Evolutionary conservation across 2,797 vertebrate species (phyloP).

Genomic region (Gymnothorax javanicus): DNA sequence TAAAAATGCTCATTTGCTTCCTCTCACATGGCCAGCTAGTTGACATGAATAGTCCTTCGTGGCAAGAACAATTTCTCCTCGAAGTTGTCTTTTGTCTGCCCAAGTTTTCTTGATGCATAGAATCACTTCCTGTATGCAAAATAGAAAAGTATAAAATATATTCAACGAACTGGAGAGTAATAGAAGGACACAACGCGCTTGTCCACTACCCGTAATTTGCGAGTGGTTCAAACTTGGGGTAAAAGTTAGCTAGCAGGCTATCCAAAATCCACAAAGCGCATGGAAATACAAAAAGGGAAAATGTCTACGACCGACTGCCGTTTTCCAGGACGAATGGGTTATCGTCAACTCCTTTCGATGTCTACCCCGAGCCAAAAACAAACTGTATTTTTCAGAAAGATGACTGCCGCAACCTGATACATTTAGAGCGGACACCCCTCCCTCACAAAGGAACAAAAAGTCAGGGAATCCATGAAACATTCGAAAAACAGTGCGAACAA

Average conservation of each 20-base stretch:
- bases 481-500: not conserved
- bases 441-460: not conserved
- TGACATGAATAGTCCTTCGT: conserved; percentile 17
- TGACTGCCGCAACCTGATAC: not conserved
- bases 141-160: not conserved
- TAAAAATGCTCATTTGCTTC: not conserved
- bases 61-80: conserved; percentile 3
- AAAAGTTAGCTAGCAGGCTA: not conserved
- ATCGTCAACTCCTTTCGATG: not conserved
- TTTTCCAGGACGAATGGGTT: conserved; percentile 7
- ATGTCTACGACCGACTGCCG: conserved; percentile 16
- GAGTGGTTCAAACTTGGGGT: too few species aligned
- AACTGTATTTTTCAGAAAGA: not conserved
- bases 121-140: conserved; percentile 19
- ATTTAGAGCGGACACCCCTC: not conserved
- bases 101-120: conserved; percentile 20
- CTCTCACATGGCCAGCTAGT: not conserved
- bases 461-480: not conserved
- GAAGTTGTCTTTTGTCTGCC: conserved; percentile 13
- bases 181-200: not conserved
- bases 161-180: not conserved
- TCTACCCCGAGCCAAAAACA: not conserved
- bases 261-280: conserved; percentile 17
- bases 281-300: conserved; percentile 11
- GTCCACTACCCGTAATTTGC: not conserved